These are phyloP conservation scores for Spatulosminthurus flaviceps DNA, from an alignment of 2,888 invertebrate genomes.

Conservation along the genomic window DNA sequence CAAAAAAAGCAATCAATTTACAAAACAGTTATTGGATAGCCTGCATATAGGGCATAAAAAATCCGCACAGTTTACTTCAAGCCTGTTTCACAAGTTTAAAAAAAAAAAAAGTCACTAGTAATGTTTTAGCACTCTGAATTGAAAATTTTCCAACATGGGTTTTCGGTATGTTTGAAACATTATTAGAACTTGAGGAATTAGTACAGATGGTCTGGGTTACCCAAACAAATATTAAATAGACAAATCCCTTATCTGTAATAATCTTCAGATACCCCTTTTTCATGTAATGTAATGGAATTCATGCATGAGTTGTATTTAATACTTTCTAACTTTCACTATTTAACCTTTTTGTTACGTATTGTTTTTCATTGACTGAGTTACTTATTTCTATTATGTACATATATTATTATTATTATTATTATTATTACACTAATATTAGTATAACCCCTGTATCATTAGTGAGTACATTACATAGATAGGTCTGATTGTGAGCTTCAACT, in stretches of 20 bases:
- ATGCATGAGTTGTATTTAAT: conserved; percentile 6
- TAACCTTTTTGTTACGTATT: conserved; percentile 19
- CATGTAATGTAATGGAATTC: too few relatives aligned
- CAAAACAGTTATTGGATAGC: too few relatives aligned
- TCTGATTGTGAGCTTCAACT: too few relatives aligned
- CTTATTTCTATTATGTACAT: too few relatives aligned
- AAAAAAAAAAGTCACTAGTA: background rate
- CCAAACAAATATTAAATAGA: conserved; percentile 7
- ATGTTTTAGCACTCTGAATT: background rate
- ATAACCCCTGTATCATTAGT: too few relatives aligned
- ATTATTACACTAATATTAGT: too few relatives aligned
- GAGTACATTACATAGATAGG: too few relatives aligned
- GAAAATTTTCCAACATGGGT: background rate
- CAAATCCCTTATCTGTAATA: conserved; percentile 16
- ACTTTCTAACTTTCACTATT: conserved; percentile 50
- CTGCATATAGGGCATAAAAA: too few relatives aligned
- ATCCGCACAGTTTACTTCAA: too few relatives aligned
- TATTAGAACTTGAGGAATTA: conserved; percentile 25
- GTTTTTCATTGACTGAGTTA: background rate
- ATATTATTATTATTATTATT: too few relatives aligned
- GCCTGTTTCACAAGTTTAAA: background rate
- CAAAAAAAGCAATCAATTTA: too few relatives aligned
- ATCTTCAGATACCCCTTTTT: conserved; percentile 29
- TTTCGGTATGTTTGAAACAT: conserved; percentile 6
- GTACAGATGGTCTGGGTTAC: conserved; percentile 26